Evolutionary conservation across 2,888 invertebrate genomes (phyloP).

Genomic region (Stictocephala bisonia): DNA sequence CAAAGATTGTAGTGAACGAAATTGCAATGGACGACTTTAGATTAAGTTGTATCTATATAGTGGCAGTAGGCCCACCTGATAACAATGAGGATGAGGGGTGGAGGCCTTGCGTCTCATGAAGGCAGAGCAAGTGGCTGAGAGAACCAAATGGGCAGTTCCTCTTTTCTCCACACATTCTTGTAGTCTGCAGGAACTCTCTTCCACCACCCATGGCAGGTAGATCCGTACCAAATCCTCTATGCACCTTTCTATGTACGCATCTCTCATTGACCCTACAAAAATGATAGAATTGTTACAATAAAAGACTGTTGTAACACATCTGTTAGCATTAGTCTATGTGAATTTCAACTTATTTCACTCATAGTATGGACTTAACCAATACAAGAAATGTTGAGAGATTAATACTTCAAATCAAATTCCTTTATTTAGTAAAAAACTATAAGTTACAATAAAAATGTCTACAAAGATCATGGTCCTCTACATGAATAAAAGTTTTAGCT

Average conservation of each 20-base stretch:
- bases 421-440: too few relatives aligned
- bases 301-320: too few relatives aligned
- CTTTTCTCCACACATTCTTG: conserved; percentile 35
- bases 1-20: too few relatives aligned
- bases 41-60: too few relatives aligned
- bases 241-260: conserved; percentile 9
- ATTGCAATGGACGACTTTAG: too few relatives aligned
- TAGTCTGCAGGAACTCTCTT: background rate
- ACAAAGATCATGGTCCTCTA: too few relatives aligned
- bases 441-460: too few relatives aligned
- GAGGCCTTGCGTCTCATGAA: conserved; percentile 57
- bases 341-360: background rate
- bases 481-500: too few relatives aligned
- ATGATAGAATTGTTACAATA: conserved; percentile 41
- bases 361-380: too few relatives aligned
- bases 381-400: background rate
- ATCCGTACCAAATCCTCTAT: conserved; percentile 21
- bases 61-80: too few relatives aligned
- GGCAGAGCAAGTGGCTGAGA: conserved; percentile 52
- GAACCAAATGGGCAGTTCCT: conserved; percentile 53
- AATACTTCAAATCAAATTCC: too few relatives aligned
- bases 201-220: background rate
- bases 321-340: too few relatives aligned
- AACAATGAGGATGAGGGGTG: conserved; percentile 55
- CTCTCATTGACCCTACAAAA: conserved; percentile 34